Conservation (phyloP, 2,888 invertebrate species). For the Chloroclysta siterata region DNA sequence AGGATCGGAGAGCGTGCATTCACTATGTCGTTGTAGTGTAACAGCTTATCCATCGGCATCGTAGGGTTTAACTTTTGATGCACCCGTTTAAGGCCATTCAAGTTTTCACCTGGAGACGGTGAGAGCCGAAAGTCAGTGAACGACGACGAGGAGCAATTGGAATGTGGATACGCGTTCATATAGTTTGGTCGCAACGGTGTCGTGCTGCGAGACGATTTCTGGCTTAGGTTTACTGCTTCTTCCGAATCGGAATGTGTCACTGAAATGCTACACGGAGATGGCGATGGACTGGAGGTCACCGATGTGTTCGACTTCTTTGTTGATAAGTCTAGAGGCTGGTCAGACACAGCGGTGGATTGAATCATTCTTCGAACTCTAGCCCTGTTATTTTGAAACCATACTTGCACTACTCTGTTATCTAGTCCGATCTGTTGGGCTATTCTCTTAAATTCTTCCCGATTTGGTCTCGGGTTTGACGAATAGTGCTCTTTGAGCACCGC, state of each 20-base stretch:
- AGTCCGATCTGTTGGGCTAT: conserved; percentile 92
- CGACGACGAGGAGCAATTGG: conserved; percentile 85
- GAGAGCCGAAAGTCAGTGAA: conserved; percentile 78
- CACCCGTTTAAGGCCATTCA: conserved; percentile 67
- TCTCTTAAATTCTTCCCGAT: conserved; percentile 95
- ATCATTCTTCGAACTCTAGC: conserved; percentile 92
- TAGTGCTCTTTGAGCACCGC: conserved; percentile 95
- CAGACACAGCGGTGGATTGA: conserved; percentile 72
- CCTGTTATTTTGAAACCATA: conserved; percentile 98
- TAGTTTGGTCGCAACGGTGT: conserved; percentile 83
- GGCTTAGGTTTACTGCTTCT: conserved; percentile 92
- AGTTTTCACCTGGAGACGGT: conserved; percentile 78
- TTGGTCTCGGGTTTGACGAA: conserved; percentile 95
- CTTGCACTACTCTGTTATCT: conserved; percentile 93
- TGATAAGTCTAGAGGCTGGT: conserved; percentile 96
- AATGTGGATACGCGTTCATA: conserved; percentile 83
- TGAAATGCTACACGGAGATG: conserved; percentile 87
- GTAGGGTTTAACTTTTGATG: conserved; percentile 74
- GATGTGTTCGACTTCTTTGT: conserved; percentile 89
- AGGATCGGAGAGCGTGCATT: conserved; percentile 85
- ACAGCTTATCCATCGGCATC: conserved; percentile 88
- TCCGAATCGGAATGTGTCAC: conserved; percentile 87
- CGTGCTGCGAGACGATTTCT: conserved; percentile 87
- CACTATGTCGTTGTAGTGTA: conserved; percentile 83
- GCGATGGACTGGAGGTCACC: conserved; percentile 84